These are phyloP conservation scores for Trichosurus vulpecula DNA, from an alignment of 2,797 vertebrate genomes.

Conservation along the genomic window DNA sequence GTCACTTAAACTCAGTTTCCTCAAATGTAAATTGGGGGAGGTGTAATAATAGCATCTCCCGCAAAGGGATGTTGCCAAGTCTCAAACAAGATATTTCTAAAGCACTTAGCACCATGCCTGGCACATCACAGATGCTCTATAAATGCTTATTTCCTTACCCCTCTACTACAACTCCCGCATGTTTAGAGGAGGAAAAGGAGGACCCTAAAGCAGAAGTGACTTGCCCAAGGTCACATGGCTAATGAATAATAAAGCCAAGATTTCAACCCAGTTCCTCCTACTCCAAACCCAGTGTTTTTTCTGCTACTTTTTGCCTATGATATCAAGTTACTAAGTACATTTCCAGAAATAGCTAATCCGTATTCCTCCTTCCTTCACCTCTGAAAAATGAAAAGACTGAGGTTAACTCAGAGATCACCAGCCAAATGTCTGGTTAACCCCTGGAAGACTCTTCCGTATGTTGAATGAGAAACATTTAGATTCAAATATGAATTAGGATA, in stretches of 20 bases:
- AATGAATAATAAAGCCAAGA: neutral
- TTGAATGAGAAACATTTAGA: neutral
- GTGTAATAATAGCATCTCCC: neutral
- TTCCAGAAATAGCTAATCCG: slow-evolving; percentile 8
- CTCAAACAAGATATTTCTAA: neutral
- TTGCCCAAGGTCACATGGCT: neutral
- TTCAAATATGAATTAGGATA: neutral
- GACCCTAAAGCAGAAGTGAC: neutral
- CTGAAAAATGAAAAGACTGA: neutral
- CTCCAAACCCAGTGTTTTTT: neutral
- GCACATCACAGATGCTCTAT: too few relatives aligned
- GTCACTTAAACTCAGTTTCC: neutral
- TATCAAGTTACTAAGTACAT: neutral
- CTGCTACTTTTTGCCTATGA: neutral
- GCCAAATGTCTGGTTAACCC: neutral
- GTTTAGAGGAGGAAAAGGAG: neutral
- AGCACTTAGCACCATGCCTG: too few relatives aligned
- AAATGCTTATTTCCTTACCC: neutral
- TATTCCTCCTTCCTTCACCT: neutral
- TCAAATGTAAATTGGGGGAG: neutral
- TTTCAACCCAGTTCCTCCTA: neutral
- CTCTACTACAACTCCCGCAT: neutral
- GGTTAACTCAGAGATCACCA: neutral
- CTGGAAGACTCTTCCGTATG: neutral
- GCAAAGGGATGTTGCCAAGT: neutral